A percentile compares a stretch with the other conserved stretches of the same genome.
Conservation (phyloP, 2,888 invertebrate genomes). For the Diaprepes abbreviatus region DNA sequence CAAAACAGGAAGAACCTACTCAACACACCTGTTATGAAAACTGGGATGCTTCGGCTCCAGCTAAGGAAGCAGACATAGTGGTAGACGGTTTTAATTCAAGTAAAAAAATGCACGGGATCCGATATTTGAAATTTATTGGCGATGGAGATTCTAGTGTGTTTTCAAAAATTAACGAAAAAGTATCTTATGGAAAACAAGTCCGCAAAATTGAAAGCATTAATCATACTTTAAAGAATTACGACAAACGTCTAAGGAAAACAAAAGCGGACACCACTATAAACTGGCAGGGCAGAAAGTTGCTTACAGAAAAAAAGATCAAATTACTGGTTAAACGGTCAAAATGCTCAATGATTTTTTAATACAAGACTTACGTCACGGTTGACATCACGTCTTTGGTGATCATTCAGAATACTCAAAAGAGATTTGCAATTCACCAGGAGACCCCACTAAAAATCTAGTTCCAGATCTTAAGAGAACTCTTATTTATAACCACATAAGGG, state of each 20-base stretch:
- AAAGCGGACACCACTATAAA: constrained; percentile 40
- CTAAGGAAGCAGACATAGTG: constrained; percentile 51
- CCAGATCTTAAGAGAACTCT: constrained; percentile 22
- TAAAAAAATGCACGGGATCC: constrained; percentile 43
- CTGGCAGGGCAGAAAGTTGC: constrained; percentile 42
- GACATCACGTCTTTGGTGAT: constrained; percentile 47
- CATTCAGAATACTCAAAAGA: constrained; percentile 24
- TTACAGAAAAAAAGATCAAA: constrained; percentile 35
- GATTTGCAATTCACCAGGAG: constrained; percentile 14
- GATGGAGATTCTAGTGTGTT: constrained; percentile 52
- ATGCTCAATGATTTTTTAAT: constrained; percentile 42
- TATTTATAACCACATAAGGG: constrained; percentile 2
- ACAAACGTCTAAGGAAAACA: too few relatives aligned
- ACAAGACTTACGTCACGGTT: constrained; percentile 39
- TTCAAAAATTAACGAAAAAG: constrained; percentile 46
- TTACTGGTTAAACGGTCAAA: constrained; percentile 44
- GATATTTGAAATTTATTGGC: constrained; percentile 45
- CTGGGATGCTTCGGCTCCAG: constrained; percentile 45
- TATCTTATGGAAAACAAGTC: constrained; percentile 51
- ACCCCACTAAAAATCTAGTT: constrained; percentile 2
- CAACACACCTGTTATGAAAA: constrained; percentile 49
- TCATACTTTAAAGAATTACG: constrained; percentile 53
- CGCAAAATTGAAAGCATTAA: constrained; percentile 52
- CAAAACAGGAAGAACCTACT: neutral
- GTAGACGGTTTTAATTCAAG: constrained; percentile 50